Base-by-base conservation (phyloP, 1,140 invertebrate genomes). In the Gryllus bimaculatus region DNA sequence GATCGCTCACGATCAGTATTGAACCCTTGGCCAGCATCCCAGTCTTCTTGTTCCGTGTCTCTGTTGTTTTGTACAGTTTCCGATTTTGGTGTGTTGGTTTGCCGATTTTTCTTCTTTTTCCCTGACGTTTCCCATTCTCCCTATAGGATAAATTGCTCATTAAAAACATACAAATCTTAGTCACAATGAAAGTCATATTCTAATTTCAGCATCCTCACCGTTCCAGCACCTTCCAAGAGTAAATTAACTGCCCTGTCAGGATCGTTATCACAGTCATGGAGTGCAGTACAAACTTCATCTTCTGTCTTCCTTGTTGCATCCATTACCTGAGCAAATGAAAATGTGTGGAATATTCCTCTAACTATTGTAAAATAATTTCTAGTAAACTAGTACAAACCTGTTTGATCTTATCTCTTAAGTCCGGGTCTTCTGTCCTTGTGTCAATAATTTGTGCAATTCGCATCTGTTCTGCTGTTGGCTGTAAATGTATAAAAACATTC, bases 21-120 rank as follows among this genome's bases (percentile, higher is more conserved):
- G 6, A 26, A 4, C 47, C 73, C 79, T 74, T 49, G 26, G 20
- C 77, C 77, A 26, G 20, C 21, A 13, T 13, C 76, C 79, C 79
- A 80, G 20, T 80, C 79, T 21, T 80, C 79, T 47, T 80, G 76
- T 8, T 78, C 76, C n/a, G 54, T 8, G 74, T 80, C 79, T n/a
- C 77, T 20, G 73, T 78, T 78, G 74, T 80, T 80, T 47, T 47
- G 54, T 48, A 66, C 66, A 15, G 76, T 47, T 48, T 80, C 79
- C 7, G 79, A 78, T 47, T 80, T 80, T 76, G 79, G 18, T n/a
- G 79, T 78, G 73, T 26, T 75, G 20, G 79, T 47, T 82, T 91
- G 89, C 81, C 91, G 89, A 84, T 90, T 92, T 87, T 95, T 96
- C 87, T 95, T 95, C 87, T 96, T 96, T 86, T 95, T 96, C 47